Evolutionary conservation across 2,797 vertebrate genomes (phyloP).

Genomic region (Pteronotus mesoamericanus): DNA sequence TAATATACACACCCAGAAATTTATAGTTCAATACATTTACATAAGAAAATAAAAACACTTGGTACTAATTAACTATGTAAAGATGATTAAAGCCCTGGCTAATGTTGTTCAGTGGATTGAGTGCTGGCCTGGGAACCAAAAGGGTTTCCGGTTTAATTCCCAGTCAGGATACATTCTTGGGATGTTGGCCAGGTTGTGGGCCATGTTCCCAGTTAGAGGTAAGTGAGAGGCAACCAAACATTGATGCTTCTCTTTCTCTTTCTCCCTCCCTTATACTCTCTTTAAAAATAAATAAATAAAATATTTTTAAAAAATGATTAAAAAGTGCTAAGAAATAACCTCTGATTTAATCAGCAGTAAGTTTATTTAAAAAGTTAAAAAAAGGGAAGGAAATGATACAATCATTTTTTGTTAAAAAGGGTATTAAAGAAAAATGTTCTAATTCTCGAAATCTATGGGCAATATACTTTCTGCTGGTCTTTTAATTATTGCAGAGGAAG

Average conservation of each 20-base stretch:
- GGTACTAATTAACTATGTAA: slow-evolving; percentile 33
- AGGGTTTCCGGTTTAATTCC: too few species aligned
- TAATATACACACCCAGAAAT: background rate
- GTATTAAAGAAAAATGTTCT: background rate
- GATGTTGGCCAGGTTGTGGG: too few species aligned
- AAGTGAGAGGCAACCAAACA: too few species aligned
- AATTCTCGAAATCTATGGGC: background rate
- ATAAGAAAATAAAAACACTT: background rate
- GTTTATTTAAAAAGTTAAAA: slow-evolving; percentile 32
- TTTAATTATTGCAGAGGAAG: slow-evolving; percentile 31
- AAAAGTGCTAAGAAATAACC: slow-evolving; percentile 21
- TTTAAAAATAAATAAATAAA: too few species aligned
- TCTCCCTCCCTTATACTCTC: too few species aligned
- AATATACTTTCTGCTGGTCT: background rate
- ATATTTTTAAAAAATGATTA: too few species aligned
- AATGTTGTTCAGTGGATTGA: too few species aligned
- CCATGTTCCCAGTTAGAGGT: too few species aligned
- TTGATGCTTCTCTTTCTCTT: too few species aligned
- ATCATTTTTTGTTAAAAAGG: slow-evolving; percentile 31
- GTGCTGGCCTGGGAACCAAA: too few species aligned
- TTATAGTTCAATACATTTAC: background rate
- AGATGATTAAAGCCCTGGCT: too few species aligned
- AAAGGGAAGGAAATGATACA: slow-evolving; percentile 38
- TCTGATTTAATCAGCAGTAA: slow-evolving; percentile 15
- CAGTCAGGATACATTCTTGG: too few species aligned